Evolutionary conservation across 2,888 invertebrate species (phyloP), one percentile per base, ranked within the genome.

Genomic region (Caradrina clavipalpis): DNA sequence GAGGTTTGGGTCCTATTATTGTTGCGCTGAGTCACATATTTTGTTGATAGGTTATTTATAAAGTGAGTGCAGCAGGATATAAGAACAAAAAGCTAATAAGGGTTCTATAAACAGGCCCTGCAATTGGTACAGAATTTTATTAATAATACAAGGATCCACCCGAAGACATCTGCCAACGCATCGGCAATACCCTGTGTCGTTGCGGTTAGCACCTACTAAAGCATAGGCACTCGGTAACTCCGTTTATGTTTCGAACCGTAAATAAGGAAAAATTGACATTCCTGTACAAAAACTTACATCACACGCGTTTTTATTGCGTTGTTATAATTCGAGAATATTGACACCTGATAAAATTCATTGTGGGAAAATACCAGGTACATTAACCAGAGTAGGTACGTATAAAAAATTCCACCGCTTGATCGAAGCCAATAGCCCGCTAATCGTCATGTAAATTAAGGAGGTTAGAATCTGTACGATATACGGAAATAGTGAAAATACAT

Each of bases 401-500:
- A 19, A 35, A 31, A 15, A 50, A 60, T 11, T 39, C 65, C 57
- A 55, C 45, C 15, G n/a, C 15, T 17, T 35, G 42, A 59, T 62
- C 10, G 47, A 49, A 13, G 26, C 45, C 47, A 55, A 45, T 50
- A 21, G 49, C 21, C 35, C 15, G 15, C 22, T 65, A 72, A 57
- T 69, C 1, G 59, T 62, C 54, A 69, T 76, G 71, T 75, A 72
- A 73, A 69, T 69, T 60, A 65, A 62, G 49, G 15, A 45, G 11
- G 0, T 51, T 58, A 53, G 57, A 65, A 72, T 78, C 60, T 61
- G 54, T 63, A 19, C 56, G 59, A 58, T 80, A 78, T 86, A 88
- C 89, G 92, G 92, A 93, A 93, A 88, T 86, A 79, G 88, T 89
- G 90, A 90, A 92, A 92, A 90, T 86, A 84, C 60, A 65, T 61